Base-by-base conservation (phyloP, 1,140 invertebrate species). In the Drosophila orosa region DNA sequence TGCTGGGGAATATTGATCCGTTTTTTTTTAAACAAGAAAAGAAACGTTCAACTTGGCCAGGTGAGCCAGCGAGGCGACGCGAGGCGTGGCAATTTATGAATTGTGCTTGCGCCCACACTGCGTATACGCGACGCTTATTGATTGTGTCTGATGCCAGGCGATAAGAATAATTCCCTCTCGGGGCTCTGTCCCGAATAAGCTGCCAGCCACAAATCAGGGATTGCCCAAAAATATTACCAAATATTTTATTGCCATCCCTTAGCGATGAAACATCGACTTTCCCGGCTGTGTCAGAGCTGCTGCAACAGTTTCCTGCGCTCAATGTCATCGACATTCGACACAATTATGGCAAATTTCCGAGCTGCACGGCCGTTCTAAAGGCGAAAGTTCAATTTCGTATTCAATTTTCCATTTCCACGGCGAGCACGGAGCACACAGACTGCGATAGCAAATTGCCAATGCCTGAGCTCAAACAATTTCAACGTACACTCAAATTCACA, bases 341-440 rank as follows among this genome's bases (percentile, higher is more conserved):
- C 80, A 87, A 89, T 87, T 87, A 87, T 84, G 66, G 47, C 60
- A 83, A 87, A 87, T 87, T 84, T 87, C 84, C 84, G 82, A 83
- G 78, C 78, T 82, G 61, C 73, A 66, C 45, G 42, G 61, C 69
- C 47, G 54, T 58, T 60, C 47, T 48, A 58, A 68, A 80, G 84
- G 71, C 72, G 60, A 87, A 87, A 89, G 84, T 87, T 89, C 83
- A 87, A 89, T 87, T 89, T 89, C 73, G 84, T 31, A 89, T 87
- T 87, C 84, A 87, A 84, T 89, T 87, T 87, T 58, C 76, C 76
- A 89, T 84, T 87, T 87, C 80, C 84, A 87, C 65, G 60, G 66
- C 54, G 71, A 22, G 19, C 29, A 33, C 12, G 13, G 13, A 22
- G 48, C 50, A 24, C 50, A 54, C 19, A 54, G 31, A 35, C 37